Base-by-base conservation (phyloP, 1,140 invertebrate species). In the Patella vulgata region DNA sequence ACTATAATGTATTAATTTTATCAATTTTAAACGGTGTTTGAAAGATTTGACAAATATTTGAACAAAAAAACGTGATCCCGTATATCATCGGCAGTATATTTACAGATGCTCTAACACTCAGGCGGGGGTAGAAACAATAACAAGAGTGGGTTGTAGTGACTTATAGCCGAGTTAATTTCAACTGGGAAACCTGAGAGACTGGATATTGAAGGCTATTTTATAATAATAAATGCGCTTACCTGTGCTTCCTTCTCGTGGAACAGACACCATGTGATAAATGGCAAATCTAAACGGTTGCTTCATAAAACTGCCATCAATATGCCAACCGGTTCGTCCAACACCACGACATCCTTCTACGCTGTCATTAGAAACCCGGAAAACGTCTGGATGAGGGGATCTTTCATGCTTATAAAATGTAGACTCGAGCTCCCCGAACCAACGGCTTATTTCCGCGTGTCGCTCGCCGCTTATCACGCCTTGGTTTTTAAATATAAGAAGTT, bases 221-320 rank as follows among this genome's bases (percentile, higher is more conserved):
- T 40, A n/a, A n/a, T n/a, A n/a, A n/a, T n/a, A n/a, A n/a, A n/a
- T n/a, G n/a, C n/a, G n/a, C 55, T 47, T 62, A 81, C 79, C 77
- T 39, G 85, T 86, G 39, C 79, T 70, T 5, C 85, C 85, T 40
- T 59, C 57, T 63, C 77, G 83, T 3, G 85, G 85, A 11, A 86
- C 78, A 31, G 76, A 76, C 0, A 77, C 79, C 81, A 86, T 85
- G 54, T 85, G 80, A 60, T 85, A 85, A 2, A 86, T 54, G 30
- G 85, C 80, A 68, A 84, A 86, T 19, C 74, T 68, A 71, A 86
- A 86, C 21, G 85, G 85, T 47, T 82, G 77, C 23, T 73, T 73
- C 75, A 86, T 85, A 65, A 86, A 86, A 62, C 84, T 85, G 0
- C 86, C 86, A 78, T 87, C 86, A 48, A 87, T 86, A 63, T 87